Percentiles rank a stretch among this genome's conserved stretches.
Evolutionary conservation across 2,113 vertebrate genomes (phyloP).

Genomic region (Dicerorhinus sumatrensis): DNA sequence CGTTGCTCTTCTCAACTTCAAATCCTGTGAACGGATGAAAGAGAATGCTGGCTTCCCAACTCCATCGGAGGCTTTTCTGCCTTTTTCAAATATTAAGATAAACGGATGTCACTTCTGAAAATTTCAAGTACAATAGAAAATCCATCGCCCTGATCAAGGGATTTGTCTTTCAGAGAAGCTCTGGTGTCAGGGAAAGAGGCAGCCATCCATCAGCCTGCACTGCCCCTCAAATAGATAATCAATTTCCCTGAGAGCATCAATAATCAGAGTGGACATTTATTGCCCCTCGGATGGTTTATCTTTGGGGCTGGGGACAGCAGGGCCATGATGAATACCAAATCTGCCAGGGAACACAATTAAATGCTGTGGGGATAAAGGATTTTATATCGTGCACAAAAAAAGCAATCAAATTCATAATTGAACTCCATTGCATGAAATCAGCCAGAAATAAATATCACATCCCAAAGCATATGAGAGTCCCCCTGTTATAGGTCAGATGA

Average conservation of each 20-base stretch:
- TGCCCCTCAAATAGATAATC: slow-evolving; percentile 93
- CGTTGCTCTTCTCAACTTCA: not conserved
- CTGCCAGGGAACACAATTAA: slow-evolving; percentile 91
- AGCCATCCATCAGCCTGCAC: slow-evolving; percentile 87
- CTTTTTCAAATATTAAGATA: not conserved
- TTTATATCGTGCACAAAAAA: slow-evolving; percentile 81
- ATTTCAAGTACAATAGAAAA: slow-evolving; percentile 82
- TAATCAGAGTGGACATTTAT: slow-evolving; percentile 97
- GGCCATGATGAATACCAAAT: slow-evolving; percentile 92
- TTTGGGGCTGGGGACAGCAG: slow-evolving; percentile 92
- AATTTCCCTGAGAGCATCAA: slow-evolving; percentile 97
- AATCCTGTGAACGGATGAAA: rapidly evolving
- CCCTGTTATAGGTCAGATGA: not conserved
- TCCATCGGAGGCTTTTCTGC: not conserved
- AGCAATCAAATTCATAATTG: slow-evolving; percentile 84
- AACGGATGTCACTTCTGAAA: slow-evolving; percentile 65
- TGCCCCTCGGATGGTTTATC: slow-evolving; percentile 94
- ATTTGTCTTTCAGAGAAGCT: slow-evolving; percentile 83
- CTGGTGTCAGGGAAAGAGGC: slow-evolving; percentile 84
- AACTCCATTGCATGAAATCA: slow-evolving; percentile 73
- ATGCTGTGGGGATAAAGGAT: slow-evolving; percentile 82
- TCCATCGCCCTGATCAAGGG: slow-evolving; percentile 69
- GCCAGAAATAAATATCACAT: slow-evolving; percentile 78
- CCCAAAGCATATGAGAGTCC: not conserved
- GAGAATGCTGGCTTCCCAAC: rapidly evolving